Base-by-base conservation (phyloP, 2,797 vertebrate species). In the Oreochromis mossambicus region DNA sequence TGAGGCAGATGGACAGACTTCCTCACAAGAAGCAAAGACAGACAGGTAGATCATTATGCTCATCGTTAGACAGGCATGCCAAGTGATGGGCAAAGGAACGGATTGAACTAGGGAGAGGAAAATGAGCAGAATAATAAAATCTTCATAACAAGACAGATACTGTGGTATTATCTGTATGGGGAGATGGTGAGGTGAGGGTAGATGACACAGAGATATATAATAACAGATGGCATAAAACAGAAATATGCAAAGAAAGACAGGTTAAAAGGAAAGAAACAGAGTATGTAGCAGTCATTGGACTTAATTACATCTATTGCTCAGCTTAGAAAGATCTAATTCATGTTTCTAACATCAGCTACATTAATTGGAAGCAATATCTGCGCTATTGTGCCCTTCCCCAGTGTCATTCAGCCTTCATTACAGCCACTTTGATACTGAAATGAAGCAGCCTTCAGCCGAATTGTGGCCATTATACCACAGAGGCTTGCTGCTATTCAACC, bases 401-500 rank as follows among this genome's bases (percentile, higher is more conserved):
- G 92, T 92, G 91, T 94, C 92, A 93, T 94, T 94, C 93, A 92
- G 88, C 91, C 89, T 94, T 95, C 92, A 94, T 96, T 95, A 94
- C 89, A 89, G 86, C 93, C 93, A 94, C 93, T 96, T 95, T 95
- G 94, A 95, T 95, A 89, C 89, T 88, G 92, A 95, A 96, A 96
- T 95, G 89, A 94, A 94, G 91, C 91, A 90, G 91, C 91, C 87
- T 91, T 94, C 85, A 89, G 88, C 91, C 80, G 77, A 90, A 93
- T 94, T 92, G 91, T 88, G 84, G 85, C 89, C 89, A 94, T 95
- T 93, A 93, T 89, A 85, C 55, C 81, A 81, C 87, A 66, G 87
- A 92, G 87, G 81, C 89, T 82, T 86, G 83, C 81, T 89, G 87
- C 86, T 90, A 81, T 93, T 92, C 88, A 91, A 86, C 81, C 82